Base-by-base conservation (phyloP, 2,888 invertebrate species). In the Epinotia demarniana region DNA sequence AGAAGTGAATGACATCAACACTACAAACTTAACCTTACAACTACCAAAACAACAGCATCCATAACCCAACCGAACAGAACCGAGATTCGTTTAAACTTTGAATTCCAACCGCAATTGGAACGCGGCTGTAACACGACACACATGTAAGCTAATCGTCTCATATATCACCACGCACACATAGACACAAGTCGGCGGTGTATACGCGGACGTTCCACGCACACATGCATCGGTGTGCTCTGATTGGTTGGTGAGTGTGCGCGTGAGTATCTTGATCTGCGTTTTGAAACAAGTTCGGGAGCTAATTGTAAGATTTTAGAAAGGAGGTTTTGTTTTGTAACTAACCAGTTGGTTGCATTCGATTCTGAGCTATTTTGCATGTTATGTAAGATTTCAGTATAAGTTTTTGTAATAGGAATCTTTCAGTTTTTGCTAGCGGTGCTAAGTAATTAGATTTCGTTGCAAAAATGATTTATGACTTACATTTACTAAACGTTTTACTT, bases 301-400 rank as follows among this genome's bases (percentile, higher is more conserved):
- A 90, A 90, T 89, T 88, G 91, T 87, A 78, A 92, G 92, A 92
- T 93, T 92, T 92, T 94, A 93, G 93, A 93, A 94, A 94, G 93
- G 93, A 89, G 85, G 69, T 83, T 83, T 82, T 88, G 86, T 88
- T 86, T 91, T 88, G 91, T 91, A 79, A 77, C 71, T 70, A 79
- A 81, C 81, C 72, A 79, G 88, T 86, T 83, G 46, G 85, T 87
- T 84, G 84, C 84, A 82, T 73, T 73, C 63, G 70, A 64, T 69
- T 81, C 77, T 76, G 61, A 76, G 68, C 63, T 77, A 75, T 79
- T 81, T 81, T 80, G 81, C 83, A 81, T 81, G 80, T 85, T 85
- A 86, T 84, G 85, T 84, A 85, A 72, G 69, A 46, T 60, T 58
- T 69, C 43, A 58, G 68, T 55, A 43, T 69, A 23, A 60, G 69